phyloP scores from a whole-genome alignment of 2,113 vertebrate species.

The Sceloporus tristichus region DNA sequence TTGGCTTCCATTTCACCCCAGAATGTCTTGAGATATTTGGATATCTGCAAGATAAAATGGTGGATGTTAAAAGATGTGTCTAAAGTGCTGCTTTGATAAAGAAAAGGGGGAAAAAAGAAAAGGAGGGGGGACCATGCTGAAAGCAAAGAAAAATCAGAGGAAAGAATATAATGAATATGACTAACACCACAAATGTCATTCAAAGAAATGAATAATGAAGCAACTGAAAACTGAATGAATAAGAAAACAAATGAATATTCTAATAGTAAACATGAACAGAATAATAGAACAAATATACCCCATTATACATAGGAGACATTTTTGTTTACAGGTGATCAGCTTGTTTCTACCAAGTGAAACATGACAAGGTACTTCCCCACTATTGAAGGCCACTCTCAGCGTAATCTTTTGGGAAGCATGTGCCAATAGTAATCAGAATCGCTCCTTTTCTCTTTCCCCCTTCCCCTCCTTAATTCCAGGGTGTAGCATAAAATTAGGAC shows the following conservation, averaged over 20 bases:
- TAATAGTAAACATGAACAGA: neutral
- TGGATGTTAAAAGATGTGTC: neutral
- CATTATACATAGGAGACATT: neutral
- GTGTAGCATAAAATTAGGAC: too few species aligned
- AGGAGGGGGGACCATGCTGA: neutral
- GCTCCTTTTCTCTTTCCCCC: neutral
- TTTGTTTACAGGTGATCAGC: neutral
- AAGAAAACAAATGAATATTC: neutral
- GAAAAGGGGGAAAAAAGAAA: neutral
- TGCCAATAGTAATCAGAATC: too few species aligned
- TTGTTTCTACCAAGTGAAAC: too few species aligned
- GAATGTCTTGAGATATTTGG: neutral
- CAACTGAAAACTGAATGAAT: neutral
- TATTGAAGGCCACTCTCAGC: too few species aligned
- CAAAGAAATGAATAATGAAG: slow-evolving; percentile 1
- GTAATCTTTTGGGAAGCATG: too few species aligned
- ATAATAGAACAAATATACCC: neutral
- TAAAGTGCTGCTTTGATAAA: neutral
- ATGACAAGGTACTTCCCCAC: too few species aligned
- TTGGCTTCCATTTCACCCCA: neutral
- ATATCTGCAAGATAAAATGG: neutral
- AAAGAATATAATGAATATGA: neutral
- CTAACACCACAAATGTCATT: neutral
- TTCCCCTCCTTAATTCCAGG: neutral
- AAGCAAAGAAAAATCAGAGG: neutral